Base-by-base conservation (phyloP, 2,888 invertebrate species). In the Eupsilia transversa region DNA sequence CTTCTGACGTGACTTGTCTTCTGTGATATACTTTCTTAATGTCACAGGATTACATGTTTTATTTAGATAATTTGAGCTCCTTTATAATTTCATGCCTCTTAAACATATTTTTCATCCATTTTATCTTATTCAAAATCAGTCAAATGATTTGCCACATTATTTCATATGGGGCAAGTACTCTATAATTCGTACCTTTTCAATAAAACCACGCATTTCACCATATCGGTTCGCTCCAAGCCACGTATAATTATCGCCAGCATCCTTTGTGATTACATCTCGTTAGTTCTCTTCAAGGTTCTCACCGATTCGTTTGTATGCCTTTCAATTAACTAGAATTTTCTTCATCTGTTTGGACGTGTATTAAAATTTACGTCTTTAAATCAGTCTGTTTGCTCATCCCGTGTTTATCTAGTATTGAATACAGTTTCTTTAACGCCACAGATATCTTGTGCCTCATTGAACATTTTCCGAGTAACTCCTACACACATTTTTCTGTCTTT, bases 181-280 rank as follows among this genome's bases (percentile, higher is more conserved):
- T 14, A 59, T 70, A 52, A 63, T 61, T 66, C 6, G 41, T 70
- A 64, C 12, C 41, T 64, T 63, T 78, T 82, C 49, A 74, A 33
- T 63, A 59, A 66, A 74, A 72, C 69, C 79, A 46, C 57, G 49
- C 30, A 46, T 77, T 70, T 30, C 72, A 63, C 67, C 64, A 65
- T 46, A 65, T 74, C 41, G 41, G 67, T 75, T 77, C 71, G 72
- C 70, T 78, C 68, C 66, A 59, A 69, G 68, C 66, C 20, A 12
- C 61, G 60, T 85, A 79, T 84, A 87, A 90, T 86, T 87, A 86
- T 57, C 82, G 64, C 64, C 59, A 76, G 79, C 78, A 80, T 74
- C 52, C 80, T 74, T 77, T 86, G 71, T 89, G 81, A 90, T 89
- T 88, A 87, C 71, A 78, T 72, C 83, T 89, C 86, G 89, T 90